Conservation (phyloP, 2,888 invertebrate species). For the Sinohyriopsis cumingii region DNA sequence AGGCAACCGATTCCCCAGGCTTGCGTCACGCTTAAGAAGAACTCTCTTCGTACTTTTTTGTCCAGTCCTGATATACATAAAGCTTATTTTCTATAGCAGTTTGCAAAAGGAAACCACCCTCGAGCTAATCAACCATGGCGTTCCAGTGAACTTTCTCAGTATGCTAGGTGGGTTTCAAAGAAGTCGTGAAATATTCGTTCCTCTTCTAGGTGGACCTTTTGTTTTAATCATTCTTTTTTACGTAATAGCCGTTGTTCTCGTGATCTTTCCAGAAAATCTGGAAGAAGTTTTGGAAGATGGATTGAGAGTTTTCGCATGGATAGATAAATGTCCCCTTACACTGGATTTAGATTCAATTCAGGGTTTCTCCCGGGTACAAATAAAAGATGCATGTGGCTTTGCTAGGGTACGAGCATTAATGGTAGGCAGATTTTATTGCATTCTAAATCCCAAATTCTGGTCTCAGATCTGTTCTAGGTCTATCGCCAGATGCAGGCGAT, state of each 20-base stretch:
- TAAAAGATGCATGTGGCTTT: slow-evolving; percentile 14
- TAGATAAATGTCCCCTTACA: slow-evolving; percentile 8
- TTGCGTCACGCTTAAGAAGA: slow-evolving; percentile 18
- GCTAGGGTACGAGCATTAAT: background rate
- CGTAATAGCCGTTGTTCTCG: slow-evolving; percentile 11
- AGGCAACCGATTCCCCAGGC: slow-evolving; percentile 6
- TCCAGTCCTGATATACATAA: slow-evolving; percentile 15
- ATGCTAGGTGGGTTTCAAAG: slow-evolving; percentile 26
- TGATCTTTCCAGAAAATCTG: slow-evolving; percentile 14
- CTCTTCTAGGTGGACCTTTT: slow-evolving; percentile 25
- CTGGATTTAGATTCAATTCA: slow-evolving; percentile 12
- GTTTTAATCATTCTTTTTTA: slow-evolving; percentile 13
- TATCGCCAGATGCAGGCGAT: background rate
- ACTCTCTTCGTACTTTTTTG: slow-evolving; percentile 8
- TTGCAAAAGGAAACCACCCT: slow-evolving; percentile 9
- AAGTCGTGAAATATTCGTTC: slow-evolving; percentile 18
- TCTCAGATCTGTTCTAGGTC: background rate
- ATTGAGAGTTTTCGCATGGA: background rate
- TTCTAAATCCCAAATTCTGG: slow-evolving; percentile 19
- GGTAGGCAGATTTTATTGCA: slow-evolving; percentile 10
- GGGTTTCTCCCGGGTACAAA: slow-evolving; percentile 5
- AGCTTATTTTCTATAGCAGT: slow-evolving; percentile 14
- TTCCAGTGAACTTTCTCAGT: slow-evolving; percentile 25
- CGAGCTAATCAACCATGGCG: slow-evolving; percentile 19
- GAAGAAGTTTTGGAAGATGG: slow-evolving; percentile 12